phyloP scores from a whole-genome alignment of 2,113 vertebrate species.

The human region GRCh38 chr12:69974501-69975000 shows the following conservation, averaged over 20 bases:
- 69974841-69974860: not conserved
- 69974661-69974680: not conserved
- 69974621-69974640: conserved; percentile 20
- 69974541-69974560: not conserved
- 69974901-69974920: not conserved
- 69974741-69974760: not conserved
- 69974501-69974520: not conserved
- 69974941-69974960: not conserved
- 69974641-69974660: not conserved
- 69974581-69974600: too few relatives aligned
- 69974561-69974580: not conserved
- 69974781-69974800: not conserved
- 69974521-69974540: not conserved
- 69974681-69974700: conserved; percentile 8
- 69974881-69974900: not conserved
- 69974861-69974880: not conserved
- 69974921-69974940: not conserved
- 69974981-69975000: not conserved
- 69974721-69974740: not conserved
- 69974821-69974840: not conserved
- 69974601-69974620: not conserved
- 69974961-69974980: not conserved
- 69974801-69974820: not conserved
- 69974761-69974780: not conserved
- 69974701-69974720: not conserved